Percentiles rank a stretch among this genome's conserved stretches.
phyloP scores from a whole-genome alignment of 2,113 vertebrate species.

The Prunella fulvescens region DNA sequence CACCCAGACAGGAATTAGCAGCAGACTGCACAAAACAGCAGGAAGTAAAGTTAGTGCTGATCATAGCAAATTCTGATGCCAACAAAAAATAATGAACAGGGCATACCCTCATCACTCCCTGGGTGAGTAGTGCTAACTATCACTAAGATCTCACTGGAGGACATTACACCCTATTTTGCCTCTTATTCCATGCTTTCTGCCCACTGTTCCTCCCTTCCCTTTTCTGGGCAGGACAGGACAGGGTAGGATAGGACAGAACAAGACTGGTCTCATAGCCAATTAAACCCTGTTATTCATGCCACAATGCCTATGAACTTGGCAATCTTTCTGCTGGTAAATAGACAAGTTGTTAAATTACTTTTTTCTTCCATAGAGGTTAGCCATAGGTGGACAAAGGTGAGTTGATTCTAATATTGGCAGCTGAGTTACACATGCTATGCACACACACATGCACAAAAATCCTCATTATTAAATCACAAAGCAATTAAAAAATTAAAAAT shows the following conservation, averaged over 20 bases:
- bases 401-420: slow-evolving; percentile 46
- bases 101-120: background rate
- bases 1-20: background rate
- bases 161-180: background rate
- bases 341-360: background rate
- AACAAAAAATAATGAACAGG: background rate
- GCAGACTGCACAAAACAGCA: background rate
- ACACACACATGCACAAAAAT: slow-evolving; percentile 49
- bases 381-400: slow-evolving; percentile 24
- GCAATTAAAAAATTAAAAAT: slow-evolving; percentile 86
- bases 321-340: background rate
- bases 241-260: background rate
- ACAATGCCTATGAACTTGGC: background rate
- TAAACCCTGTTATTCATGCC: background rate
- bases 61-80: background rate
- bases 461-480: slow-evolving; percentile 79
- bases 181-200: background rate
- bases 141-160: background rate
- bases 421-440: slow-evolving; percentile 45
- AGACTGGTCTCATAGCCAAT: background rate
- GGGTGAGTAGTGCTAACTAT: background rate
- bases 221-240: background rate
- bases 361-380: background rate
- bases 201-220: background rate
- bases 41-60: background rate